A percentile compares a stretch with the other conserved stretches of the same genome.
These are phyloP conservation scores for Lamprologus callipterus DNA, from an alignment of 2,113 vertebrate genomes.

Conservation along the genomic window DNA sequence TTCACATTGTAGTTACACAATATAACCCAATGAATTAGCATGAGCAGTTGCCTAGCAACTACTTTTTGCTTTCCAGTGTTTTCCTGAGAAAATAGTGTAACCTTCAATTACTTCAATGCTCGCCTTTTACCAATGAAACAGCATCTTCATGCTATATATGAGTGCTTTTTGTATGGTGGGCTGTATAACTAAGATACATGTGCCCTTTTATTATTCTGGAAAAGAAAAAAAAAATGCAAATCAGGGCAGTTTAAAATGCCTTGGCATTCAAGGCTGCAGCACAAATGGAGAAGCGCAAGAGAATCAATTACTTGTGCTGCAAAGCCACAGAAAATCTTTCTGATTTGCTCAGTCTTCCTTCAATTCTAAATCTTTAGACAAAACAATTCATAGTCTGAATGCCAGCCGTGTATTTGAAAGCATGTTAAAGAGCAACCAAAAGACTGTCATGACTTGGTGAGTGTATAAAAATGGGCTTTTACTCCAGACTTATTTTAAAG, in stretches of 20 bases:
- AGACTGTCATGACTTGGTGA: not conserved
- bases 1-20: not conserved
- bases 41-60: conserved; percentile 65
- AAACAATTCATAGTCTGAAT: not conserved
- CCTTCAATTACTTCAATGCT: conserved; percentile 39
- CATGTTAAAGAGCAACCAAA: not conserved
- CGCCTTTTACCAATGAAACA: not conserved
- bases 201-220: not conserved
- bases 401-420: not conserved
- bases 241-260: not conserved
- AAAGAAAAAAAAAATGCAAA: not conserved
- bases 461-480: not conserved
- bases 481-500: not conserved
- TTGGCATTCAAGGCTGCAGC: not conserved
- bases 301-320: not conserved
- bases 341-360: not conserved
- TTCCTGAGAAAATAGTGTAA: conserved; percentile 16
- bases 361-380: not conserved
- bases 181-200: not conserved
- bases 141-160: not conserved
- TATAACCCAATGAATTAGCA: conserved; percentile 6
- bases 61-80: not conserved
- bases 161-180: not conserved
- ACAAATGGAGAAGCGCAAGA: not conserved
- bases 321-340: not conserved